These are phyloP conservation scores for Phaedon cochleariae DNA, from an alignment of 2,888 invertebrate genomes.

Conservation along the genomic window DNA sequence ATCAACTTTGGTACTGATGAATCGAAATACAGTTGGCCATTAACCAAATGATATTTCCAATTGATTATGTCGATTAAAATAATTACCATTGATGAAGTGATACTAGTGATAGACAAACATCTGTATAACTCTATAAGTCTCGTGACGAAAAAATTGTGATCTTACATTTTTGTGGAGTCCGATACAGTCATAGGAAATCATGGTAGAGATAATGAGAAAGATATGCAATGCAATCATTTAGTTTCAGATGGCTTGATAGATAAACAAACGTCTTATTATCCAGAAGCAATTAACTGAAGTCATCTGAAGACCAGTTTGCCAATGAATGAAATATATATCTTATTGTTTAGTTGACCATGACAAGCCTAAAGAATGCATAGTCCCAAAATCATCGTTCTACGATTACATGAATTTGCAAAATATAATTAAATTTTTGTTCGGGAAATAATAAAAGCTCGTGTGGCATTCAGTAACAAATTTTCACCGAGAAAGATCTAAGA, in stretches of 20 bases:
- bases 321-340: neutral
- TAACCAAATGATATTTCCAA: neutral
- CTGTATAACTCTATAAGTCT: neutral
- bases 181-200: neutral
- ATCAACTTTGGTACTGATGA: neutral
- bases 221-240: neutral
- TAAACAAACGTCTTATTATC: neutral
- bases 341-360: too few relatives aligned
- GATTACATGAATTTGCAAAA: too few relatives aligned
- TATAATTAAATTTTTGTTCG: too few relatives aligned
- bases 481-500: too few relatives aligned
- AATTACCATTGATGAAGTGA: neutral
- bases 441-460: too few relatives aligned
- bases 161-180: neutral
- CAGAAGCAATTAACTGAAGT: neutral
- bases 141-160: neutral
- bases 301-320: neutral
- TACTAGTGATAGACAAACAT: neutral
- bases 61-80: neutral
- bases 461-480: too few relatives aligned
- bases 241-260: neutral
- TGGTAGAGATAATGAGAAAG: neutral
- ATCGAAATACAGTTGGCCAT: neutral
- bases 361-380: neutral
- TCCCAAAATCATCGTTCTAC: too few relatives aligned